Conservation (phyloP, 2,113 vertebrate genomes). For the Opisthocomus hoazin region DNA sequence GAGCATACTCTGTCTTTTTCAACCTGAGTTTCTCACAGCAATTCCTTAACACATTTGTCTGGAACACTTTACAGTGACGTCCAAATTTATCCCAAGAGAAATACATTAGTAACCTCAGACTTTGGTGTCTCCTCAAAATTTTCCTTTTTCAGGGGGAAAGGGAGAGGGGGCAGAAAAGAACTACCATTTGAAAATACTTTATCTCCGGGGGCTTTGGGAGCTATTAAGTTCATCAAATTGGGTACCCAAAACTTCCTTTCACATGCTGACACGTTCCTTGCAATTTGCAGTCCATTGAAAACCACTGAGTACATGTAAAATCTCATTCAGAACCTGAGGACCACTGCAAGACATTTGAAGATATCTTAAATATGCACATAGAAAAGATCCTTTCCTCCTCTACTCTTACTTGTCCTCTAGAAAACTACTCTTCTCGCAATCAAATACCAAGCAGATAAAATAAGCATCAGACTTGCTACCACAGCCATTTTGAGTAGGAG, state of each 20-base stretch:
- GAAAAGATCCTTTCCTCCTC: background rate
- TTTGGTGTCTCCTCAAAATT: fast-evolving
- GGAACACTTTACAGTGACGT: background rate
- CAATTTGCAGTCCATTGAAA: background rate
- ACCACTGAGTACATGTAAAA: background rate
- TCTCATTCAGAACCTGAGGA: background rate
- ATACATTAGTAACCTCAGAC: background rate
- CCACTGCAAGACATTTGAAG: background rate
- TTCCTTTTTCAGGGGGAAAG: background rate
- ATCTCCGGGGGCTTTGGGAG: background rate
- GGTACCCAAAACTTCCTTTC: background rate
- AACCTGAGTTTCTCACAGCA: background rate
- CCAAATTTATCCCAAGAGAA: background rate
- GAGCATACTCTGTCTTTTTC: background rate
- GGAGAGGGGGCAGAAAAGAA: background rate
- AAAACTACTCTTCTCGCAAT: background rate
- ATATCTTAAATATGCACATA: background rate
- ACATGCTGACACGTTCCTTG: background rate
- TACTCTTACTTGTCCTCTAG: background rate
- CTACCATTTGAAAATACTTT: background rate
- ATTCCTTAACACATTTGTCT: background rate
- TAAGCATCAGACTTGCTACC: background rate
- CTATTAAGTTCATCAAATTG: background rate
- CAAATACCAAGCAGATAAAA: background rate
- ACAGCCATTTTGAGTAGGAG: background rate